Conservation (phyloP, 1,140 invertebrate species). For the Eufriesea mexicana region DNA sequence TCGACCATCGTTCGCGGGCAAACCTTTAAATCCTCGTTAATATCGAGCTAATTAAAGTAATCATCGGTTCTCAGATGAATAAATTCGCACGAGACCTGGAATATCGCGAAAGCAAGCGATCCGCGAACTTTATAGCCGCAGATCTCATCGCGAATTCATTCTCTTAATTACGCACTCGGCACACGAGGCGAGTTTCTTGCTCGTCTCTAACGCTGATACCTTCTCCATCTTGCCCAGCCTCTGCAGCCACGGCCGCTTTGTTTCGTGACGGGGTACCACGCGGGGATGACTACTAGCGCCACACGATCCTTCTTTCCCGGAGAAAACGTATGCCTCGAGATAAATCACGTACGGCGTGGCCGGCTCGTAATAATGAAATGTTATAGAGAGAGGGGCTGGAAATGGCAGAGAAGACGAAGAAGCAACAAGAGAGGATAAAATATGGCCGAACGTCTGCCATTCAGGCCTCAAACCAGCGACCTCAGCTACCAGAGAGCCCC, state of each 20-base stretch:
- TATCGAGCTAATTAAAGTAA: no score
- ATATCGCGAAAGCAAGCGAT: no score
- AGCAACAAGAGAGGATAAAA: slow-evolving; percentile 30
- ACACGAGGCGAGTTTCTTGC: background rate
- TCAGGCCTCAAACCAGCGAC: slow-evolving; percentile 9
- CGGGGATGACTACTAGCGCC: background rate
- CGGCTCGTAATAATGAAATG: slow-evolving; percentile 47
- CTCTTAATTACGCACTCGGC: slow-evolving; percentile 23
- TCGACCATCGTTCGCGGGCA: no score
- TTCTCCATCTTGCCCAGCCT: background rate
- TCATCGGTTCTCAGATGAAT: no score
- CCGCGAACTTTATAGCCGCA: background rate
- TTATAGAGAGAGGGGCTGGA: slow-evolving; percentile 39
- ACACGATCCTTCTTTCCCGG: slow-evolving; percentile 18
- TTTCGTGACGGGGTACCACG: background rate
- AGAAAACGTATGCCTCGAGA: slow-evolving; percentile 34
- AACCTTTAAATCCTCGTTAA: no score
- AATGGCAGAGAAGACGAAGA: slow-evolving; percentile 22
- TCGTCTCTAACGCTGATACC: background rate
- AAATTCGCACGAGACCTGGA: no score
- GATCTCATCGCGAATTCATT: slow-evolving; percentile 18
- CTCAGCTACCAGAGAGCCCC: slow-evolving; percentile 4
- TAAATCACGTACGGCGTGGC: slow-evolving; percentile 42
- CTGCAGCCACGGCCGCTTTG: background rate
- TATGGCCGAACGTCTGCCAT: slow-evolving; percentile 37